Base-by-base conservation (phyloP, 1,140 invertebrate genomes). In the Eupristina koningsbergeri region DNA sequence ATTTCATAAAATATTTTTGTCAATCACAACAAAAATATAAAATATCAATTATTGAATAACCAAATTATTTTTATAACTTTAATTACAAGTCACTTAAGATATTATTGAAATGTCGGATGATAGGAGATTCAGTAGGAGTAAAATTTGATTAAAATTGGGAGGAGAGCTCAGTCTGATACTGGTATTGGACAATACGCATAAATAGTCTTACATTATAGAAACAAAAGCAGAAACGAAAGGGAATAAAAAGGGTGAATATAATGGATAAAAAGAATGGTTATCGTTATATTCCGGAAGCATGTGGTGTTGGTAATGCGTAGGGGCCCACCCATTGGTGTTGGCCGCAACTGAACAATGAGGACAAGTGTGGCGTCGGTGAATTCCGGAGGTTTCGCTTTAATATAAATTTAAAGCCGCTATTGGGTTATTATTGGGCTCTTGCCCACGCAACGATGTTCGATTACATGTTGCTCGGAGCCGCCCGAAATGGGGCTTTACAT, bases 261-360 rank as follows among this genome's bases (percentile, higher is more conserved):
- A 74, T 47, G n/a, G 47, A 15, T 13, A n/a, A 26, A 36, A 74
- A 74, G 26, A 74, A 67, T 63, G n/a, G 26, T 26, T 34, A 17
- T 36, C 63, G 29, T 36, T 67, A 80, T 80, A 69, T 80, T 80
- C 63, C 78, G 78, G 78, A 80, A 80, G 78, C 78, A 29, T 29
- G 47, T 34, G 74, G 39, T 34, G 45, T 34, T 50, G 36, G 47
- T 76, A 58, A 58, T 17, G 47, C 47, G 74, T 41, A n/a, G 26
- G 29, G 5, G n/a, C 58, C 45, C 78, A 50, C 78, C 78, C 78
- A 80, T 69, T 19, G 64, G 1, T 26, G 34, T 26, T 69, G 19
- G 34, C 39, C 64, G 17, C 64, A 26, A 39, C 15, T 29, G 29
- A 29, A 34, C 41, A 53, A 71, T 13, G 29, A 11, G 39, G 26